Conservation (phyloP, 1,140 invertebrate genomes). For the Mycetomoellerius zeteki region DNA sequence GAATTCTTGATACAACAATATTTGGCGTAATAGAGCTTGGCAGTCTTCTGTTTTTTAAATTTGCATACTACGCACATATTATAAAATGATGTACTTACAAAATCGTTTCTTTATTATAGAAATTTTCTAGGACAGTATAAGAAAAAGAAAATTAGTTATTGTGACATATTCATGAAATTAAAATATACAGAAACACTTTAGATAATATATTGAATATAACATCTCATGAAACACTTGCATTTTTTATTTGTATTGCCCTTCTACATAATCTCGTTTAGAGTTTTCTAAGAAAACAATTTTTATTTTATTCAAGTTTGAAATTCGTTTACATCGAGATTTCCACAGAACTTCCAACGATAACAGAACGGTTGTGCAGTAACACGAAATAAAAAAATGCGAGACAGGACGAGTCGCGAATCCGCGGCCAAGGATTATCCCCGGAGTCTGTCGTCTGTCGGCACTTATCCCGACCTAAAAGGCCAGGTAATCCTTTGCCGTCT, state of each 20-base stretch:
- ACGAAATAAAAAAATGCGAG: conserved; percentile 48
- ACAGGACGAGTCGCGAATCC: conserved; percentile 68
- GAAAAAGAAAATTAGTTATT: not conserved
- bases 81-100: not conserved
- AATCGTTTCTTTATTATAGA: not conserved
- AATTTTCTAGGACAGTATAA: too few relatives aligned
- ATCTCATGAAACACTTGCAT: not conserved
- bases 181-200: not conserved
- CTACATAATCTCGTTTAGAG: not conserved
- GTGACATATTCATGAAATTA: not conserved
- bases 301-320: not conserved
- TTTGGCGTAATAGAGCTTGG: not conserved
- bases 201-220: not conserved
- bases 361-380: not conserved
- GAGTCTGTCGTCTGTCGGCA: conserved; percentile 73
- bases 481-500: conserved; percentile 78
- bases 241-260: not conserved
- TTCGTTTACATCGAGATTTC: not conserved
- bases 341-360: not conserved
- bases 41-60: not conserved
- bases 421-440: conserved; percentile 74
- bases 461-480: conserved; percentile 72
- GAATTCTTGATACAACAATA: conserved; percentile 26
- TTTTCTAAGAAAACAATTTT: not conserved
- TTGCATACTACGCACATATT: not conserved